These are phyloP conservation scores for Bothrops jararaca DNA, from an alignment of 2,113 vertebrate genomes.

Conservation along the genomic window DNA sequence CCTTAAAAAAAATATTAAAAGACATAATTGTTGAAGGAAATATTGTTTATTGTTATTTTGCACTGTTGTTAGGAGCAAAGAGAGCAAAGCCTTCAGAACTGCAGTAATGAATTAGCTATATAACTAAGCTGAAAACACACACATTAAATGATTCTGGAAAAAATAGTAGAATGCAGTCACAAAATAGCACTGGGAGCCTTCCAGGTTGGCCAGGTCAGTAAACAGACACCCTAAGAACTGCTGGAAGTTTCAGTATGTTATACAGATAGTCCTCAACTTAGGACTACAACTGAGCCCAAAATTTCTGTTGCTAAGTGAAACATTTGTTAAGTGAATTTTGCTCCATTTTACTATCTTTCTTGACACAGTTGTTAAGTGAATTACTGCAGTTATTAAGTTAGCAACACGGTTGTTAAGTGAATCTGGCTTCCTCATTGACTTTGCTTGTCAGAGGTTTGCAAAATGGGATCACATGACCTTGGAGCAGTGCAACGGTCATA, in stretches of 20 bases:
- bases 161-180: not conserved
- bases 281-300: not conserved
- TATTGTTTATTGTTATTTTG: not conserved
- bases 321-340: too few relatives aligned
- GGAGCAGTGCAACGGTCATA: too few relatives aligned
- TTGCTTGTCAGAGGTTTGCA: too few relatives aligned
- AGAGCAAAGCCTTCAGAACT: not conserved
- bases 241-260: not conserved
- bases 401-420: too few relatives aligned
- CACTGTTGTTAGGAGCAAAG: not conserved
- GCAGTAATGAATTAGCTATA: not conserved
- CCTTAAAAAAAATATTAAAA: not conserved
- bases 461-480: too few relatives aligned
- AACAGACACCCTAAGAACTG: not conserved
- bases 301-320: not conserved
- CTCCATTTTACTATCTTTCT: too few relatives aligned
- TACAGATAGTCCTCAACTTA: not conserved
- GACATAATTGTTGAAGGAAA: not conserved
- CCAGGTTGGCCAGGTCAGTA: not conserved
- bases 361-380: too few relatives aligned
- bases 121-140: not conserved
- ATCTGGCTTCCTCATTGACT: too few relatives aligned
- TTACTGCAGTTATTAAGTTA: too few relatives aligned
- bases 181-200: not conserved
- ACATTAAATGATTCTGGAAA: not conserved